Evolutionary conservation across 1,140 invertebrate genomes (phyloP).

Genomic region (Halesus radiatus): DNA sequence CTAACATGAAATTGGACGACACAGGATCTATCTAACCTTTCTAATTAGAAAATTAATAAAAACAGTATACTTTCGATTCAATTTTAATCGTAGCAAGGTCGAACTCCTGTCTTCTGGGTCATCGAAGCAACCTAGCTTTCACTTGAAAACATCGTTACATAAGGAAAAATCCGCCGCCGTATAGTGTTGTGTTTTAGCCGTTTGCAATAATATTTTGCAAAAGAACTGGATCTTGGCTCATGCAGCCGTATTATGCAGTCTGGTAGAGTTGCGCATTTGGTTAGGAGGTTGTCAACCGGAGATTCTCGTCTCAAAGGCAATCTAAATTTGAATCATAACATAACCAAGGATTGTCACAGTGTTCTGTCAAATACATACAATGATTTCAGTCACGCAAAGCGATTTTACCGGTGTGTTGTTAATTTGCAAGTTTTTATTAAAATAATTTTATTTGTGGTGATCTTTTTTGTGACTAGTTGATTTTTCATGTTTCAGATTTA

Average conservation of each 20-base stretch:
- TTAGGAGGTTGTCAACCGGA: slow-evolving; percentile 40
- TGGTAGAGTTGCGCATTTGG: slow-evolving; percentile 38
- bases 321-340: slow-evolving; percentile 48
- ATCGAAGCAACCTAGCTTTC: slow-evolving; percentile 42
- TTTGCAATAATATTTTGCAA: slow-evolving; percentile 30
- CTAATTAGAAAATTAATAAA: slow-evolving; percentile 6
- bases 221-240: slow-evolving; percentile 5
- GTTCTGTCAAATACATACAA: slow-evolving; percentile 31
- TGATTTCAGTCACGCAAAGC: slow-evolving; percentile 40
- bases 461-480: background rate
- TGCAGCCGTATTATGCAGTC: slow-evolving; percentile 45
- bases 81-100: slow-evolving; percentile 43
- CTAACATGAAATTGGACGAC: background rate
- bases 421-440: background rate
- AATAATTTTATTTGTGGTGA: background rate
- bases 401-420: slow-evolving; percentile 37
- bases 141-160: slow-evolving; percentile 39
- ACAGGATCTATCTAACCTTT: background rate
- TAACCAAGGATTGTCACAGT: slow-evolving; percentile 47
- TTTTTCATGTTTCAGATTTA: slow-evolving; percentile 45
- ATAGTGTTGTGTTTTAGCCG: slow-evolving; percentile 24
- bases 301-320: slow-evolving; percentile 39
- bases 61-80: slow-evolving; percentile 11
- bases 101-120: slow-evolving; percentile 30
- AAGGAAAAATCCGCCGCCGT: slow-evolving; percentile 29